phyloP scores from a whole-genome alignment of 2,113 vertebrate species.

The Rhagologus leucostigma region DNA sequence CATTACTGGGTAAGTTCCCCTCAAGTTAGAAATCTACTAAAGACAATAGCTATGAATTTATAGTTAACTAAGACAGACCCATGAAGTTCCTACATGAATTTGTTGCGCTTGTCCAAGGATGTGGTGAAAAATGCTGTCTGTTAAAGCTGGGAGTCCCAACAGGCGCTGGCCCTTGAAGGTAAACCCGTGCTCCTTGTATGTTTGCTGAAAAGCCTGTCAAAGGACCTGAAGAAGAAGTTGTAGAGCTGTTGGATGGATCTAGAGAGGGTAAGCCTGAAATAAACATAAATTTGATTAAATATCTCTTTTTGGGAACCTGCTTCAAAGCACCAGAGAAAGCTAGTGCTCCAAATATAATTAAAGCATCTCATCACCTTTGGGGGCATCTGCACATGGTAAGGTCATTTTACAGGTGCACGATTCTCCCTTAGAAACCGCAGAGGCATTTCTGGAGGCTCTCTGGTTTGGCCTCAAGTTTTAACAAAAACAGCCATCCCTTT shows the following conservation, averaged over 20 bases:
- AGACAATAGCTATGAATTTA: slow-evolving; percentile 52
- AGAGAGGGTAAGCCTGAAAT: slow-evolving; percentile 82
- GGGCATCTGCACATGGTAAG: slow-evolving; percentile 7
- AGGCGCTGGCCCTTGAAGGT: slow-evolving; percentile 86
- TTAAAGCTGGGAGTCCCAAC: slow-evolving; percentile 94
- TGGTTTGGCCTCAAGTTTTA: background rate
- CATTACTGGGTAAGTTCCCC: slow-evolving; percentile 6
- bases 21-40: slow-evolving; percentile 33
- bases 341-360: slow-evolving; percentile 35
- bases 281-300: slow-evolving; percentile 69
- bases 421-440: slow-evolving; percentile 4
- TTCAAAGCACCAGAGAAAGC: slow-evolving; percentile 49
- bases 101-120: slow-evolving; percentile 95
- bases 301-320: slow-evolving; percentile 55
- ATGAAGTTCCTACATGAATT: slow-evolving; percentile 89
- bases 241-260: slow-evolving; percentile 79
- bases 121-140: slow-evolving; percentile 99
- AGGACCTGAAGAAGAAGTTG: slow-evolving; percentile 80
- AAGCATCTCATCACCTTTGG: slow-evolving; percentile 33
- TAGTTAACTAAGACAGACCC: slow-evolving; percentile 72
- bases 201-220: slow-evolving; percentile 91
- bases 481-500: background rate
- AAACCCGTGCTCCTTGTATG: slow-evolving; percentile 92
- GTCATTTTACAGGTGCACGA: slow-evolving; percentile 24
- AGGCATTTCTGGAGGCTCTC: background rate